Percentiles rank a stretch among this genome's conserved stretches.
These are phyloP conservation scores for Callaeas wilsoni DNA, from an alignment of 2,113 vertebrate genomes.

Conservation along the genomic window DNA sequence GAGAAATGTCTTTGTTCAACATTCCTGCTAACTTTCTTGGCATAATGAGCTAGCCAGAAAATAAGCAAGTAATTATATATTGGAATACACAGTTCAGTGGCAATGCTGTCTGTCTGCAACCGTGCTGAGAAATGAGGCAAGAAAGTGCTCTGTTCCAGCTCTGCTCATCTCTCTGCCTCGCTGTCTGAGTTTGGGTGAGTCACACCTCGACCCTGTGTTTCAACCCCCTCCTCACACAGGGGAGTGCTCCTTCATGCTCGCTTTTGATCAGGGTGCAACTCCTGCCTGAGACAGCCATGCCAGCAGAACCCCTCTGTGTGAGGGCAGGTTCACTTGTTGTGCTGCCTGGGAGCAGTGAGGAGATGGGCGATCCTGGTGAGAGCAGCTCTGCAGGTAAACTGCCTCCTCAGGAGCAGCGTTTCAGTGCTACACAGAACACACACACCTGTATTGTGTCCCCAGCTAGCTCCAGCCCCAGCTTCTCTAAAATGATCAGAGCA, in stretches of 20 bases:
- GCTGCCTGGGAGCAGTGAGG: background rate
- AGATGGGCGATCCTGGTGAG: background rate
- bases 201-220: background rate
- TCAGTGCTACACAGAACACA: background rate
- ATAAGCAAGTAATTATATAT: constrained; percentile 38
- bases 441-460: background rate
- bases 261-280: background rate
- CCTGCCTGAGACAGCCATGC: background rate
- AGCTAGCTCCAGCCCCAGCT: background rate
- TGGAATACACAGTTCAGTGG: background rate
- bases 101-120: background rate
- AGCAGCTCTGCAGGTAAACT: background rate
- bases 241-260: background rate
- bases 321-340: background rate
- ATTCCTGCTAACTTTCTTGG: background rate
- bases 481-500: background rate
- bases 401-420: background rate
- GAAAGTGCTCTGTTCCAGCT: background rate
- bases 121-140: background rate
- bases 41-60: constrained; percentile 8
- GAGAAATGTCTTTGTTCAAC: background rate
- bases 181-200: background rate
- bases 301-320: background rate
- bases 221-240: background rate
- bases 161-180: background rate